Evolutionary conservation across 2,113 vertebrate species (phyloP), one percentile per base, ranked within the genome.

Genomic region (Agapornis roseicollis): DNA sequence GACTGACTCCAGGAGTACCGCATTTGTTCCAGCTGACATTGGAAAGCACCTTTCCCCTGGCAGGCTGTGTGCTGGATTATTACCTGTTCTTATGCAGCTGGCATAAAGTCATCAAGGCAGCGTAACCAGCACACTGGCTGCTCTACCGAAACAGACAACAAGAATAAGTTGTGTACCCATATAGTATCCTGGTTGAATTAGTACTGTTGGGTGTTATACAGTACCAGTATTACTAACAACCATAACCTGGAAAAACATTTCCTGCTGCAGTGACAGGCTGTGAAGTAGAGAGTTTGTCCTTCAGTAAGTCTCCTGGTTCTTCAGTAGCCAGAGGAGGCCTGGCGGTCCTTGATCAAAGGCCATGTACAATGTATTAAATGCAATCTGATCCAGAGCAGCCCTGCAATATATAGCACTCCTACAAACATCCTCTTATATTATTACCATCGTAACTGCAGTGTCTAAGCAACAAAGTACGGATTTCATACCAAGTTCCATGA

Each of bases 401-500:
- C 55, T 25, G 17, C 49, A 55, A 91, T 81, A 82, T 17, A 52
- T 0, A 80, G 37, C 60, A 77, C 42, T 85, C 88, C 74, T 81
- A 78, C 72, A 94, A 91, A 91, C 76, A 90, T 90, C 68, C 60
- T 92, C 79, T 91, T 89, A 23, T 6, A 70, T 95, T 92, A 93
- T 64, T 86, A 42, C 41, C 44, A 83, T 65, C 76, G 89, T 92
- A 72, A 63, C 72, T 60, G 64, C 64, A 84, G 31, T 24, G 29
- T 80, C 66, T 65, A 85, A 35, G 71, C 68, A 88, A 77, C 39
- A 49, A 80, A 64, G 72, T 52, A 88, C 23, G 35, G 70, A 78
- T 86, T 94, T 90, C 60, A 56, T 87, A 81, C 37, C 39, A 68
- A 69, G 49, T 86, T 94, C 65, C 69, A 74, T 17, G 19, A 81